These are phyloP conservation scores for Oreochromis tanganicae DNA, from an alignment of 2,113 vertebrate genomes.

Conservation along the genomic window DNA sequence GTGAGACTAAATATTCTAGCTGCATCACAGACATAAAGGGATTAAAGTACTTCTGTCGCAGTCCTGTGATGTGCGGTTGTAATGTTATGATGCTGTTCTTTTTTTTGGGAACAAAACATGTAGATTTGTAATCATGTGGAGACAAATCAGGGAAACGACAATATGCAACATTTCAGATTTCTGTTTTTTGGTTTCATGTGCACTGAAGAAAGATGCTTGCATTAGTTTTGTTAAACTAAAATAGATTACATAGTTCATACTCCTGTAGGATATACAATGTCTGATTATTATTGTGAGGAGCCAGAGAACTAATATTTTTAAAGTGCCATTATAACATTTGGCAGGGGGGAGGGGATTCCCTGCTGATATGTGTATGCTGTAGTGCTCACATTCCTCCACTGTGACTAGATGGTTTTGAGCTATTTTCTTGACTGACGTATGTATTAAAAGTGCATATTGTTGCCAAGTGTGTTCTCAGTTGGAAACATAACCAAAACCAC, in stretches of 20 bases:
- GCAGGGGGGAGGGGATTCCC: not conserved
- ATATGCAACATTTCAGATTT: not conserved
- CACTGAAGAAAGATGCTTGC: not conserved
- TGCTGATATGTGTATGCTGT: not conserved
- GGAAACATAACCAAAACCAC: not conserved
- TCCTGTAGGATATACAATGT: not conserved
- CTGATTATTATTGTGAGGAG: not conserved
- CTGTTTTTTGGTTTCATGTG: not conserved
- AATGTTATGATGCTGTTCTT: not conserved
- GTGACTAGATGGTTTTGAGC: not conserved
- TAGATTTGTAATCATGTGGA: conserved; percentile 15
- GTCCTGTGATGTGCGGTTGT: not conserved
- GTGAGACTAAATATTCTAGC: conserved; percentile 19
- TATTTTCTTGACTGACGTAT: not conserved
- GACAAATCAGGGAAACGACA: not conserved
- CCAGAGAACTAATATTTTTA: conserved; percentile 5
- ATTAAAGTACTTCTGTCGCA: conserved; percentile 12
- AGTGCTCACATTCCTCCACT: not conserved
- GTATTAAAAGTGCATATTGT: conserved; percentile 3
- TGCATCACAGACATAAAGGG: conserved; percentile 27
- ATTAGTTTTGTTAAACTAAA: not conserved
- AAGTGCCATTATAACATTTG: conserved; percentile 47
- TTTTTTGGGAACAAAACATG: conserved; percentile 1
- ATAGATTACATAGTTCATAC: not conserved
- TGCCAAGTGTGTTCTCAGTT: not conserved